These are phyloP conservation scores for Timema podura DNA, from an alignment of 2,888 invertebrate genomes.

Conservation along the genomic window DNA sequence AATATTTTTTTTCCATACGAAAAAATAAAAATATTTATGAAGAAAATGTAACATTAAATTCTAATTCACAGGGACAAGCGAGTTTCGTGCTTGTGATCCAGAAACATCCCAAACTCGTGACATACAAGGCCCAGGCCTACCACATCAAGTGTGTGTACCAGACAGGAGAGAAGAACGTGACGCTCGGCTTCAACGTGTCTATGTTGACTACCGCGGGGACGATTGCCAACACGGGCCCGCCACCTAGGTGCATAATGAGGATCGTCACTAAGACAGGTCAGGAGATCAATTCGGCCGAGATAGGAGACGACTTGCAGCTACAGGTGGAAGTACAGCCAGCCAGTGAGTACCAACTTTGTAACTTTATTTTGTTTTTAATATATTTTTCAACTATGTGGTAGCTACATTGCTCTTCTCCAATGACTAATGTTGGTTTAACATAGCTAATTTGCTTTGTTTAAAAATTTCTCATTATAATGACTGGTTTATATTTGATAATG, in stretches of 20 bases:
- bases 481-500: too few relatives aligned
- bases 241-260: slow-evolving; percentile 87
- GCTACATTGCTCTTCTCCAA: too few relatives aligned
- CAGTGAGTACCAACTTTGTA: slow-evolving; percentile 42
- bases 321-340: slow-evolving; percentile 79
- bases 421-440: too few relatives aligned
- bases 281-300: slow-evolving; percentile 86
- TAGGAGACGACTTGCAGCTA: slow-evolving; percentile 82
- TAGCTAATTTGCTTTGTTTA: too few relatives aligned
- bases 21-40: too few relatives aligned
- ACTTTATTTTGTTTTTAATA: too few relatives aligned
- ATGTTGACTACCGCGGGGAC: slow-evolving; percentile 94
- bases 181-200: slow-evolving; percentile 89
- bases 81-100: slow-evolving; percentile 93
- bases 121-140: slow-evolving; percentile 92
- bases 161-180: slow-evolving; percentile 89
- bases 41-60: slow-evolving; percentile 18
- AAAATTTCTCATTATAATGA: too few relatives aligned
- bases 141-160: slow-evolving; percentile 94
- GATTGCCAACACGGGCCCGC: slow-evolving; percentile 91
- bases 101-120: slow-evolving; percentile 92
- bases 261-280: slow-evolving; percentile 83
- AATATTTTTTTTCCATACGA: too few relatives aligned
- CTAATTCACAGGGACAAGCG: slow-evolving; percentile 68
- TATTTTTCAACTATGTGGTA: too few relatives aligned